A percentile compares a stretch with the other conserved stretches of the same genome.
Evolutionary conservation across 2,888 invertebrate species (phyloP).

Genomic region (Pyrocoelia pectoralis): DNA sequence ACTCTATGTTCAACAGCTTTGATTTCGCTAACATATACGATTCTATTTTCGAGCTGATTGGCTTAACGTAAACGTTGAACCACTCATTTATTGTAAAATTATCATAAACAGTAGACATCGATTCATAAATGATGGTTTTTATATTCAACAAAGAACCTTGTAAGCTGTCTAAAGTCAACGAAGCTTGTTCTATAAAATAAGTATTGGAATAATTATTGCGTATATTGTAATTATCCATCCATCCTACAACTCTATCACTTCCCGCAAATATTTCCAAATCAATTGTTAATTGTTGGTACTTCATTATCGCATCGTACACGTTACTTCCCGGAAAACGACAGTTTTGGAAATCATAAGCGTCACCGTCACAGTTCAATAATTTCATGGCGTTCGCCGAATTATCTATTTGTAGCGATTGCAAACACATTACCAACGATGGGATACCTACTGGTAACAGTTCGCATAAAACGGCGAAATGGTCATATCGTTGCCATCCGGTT

Average conservation of each 20-base stretch:
- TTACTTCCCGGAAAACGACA: slow-evolving; percentile 56
- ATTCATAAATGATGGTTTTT: slow-evolving; percentile 62
- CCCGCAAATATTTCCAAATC: slow-evolving; percentile 62
- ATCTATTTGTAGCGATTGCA: slow-evolving; percentile 59
- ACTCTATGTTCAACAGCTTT: slow-evolving; percentile 58
- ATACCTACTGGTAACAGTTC: slow-evolving; percentile 70
- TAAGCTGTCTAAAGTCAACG: slow-evolving; percentile 62
- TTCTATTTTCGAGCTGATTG: slow-evolving; percentile 63
- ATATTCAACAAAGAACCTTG: slow-evolving; percentile 61
- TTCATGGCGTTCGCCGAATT: background rate
- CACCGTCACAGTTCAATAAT: slow-evolving; percentile 11
- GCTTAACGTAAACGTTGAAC: slow-evolving; percentile 64
- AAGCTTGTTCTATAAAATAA: slow-evolving; percentile 66
- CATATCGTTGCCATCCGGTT: slow-evolving; percentile 78
- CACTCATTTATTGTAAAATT: slow-evolving; percentile 68
- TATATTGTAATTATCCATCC: slow-evolving; percentile 76
- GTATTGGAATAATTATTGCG: slow-evolving; percentile 71
- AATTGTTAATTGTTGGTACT: slow-evolving; percentile 62
- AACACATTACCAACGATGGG: slow-evolving; percentile 69
- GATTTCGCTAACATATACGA: slow-evolving; percentile 62
- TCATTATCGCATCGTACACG: slow-evolving; percentile 51
- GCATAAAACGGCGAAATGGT: slow-evolving; percentile 71
- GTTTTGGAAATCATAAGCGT: slow-evolving; percentile 50
- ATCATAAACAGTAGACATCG: slow-evolving; percentile 67
- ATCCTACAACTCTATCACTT: slow-evolving; percentile 57